These are phyloP conservation scores for Haliclona indistincta DNA, from an alignment of 37 sponge, comb jelly and placozoan species.

Conservation along the genomic window DNA sequence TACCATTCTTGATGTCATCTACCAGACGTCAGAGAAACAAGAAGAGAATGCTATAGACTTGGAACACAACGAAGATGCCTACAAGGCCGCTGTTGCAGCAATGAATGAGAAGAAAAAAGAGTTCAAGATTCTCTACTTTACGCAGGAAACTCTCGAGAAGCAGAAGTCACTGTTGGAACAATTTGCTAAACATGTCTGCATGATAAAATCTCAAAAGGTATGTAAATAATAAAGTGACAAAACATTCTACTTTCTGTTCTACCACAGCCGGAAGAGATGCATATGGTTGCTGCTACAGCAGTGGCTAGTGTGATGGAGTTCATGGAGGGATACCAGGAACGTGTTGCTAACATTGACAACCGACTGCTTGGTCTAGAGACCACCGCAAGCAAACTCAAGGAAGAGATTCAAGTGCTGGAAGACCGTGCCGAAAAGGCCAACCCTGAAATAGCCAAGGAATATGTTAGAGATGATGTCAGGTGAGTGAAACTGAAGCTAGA, in stretches of 20 bases:
- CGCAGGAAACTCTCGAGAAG: slow-evolving; percentile 21
- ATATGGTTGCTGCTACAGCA: not conserved
- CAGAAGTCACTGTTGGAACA: slow-evolving; percentile 23
- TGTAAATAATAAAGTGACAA: not conserved
- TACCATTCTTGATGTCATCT: slow-evolving; percentile 45
- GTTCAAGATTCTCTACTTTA: slow-evolving; percentile 15
- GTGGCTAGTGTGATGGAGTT: slow-evolving; percentile 27
- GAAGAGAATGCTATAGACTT: too few relatives aligned
- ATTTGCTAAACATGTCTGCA: slow-evolving; percentile 39
- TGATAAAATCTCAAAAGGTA: slow-evolving; percentile 27
- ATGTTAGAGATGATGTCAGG: too few relatives aligned
- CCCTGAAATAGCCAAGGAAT: too few relatives aligned
- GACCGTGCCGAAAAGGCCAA: slow-evolving; percentile 39
- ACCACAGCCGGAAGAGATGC: not conserved
- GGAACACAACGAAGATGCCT: not conserved
- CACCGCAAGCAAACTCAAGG: not conserved
- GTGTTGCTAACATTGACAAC: slow-evolving; percentile 10
- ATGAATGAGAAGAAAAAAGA: slow-evolving; percentile 24
- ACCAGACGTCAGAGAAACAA: too few relatives aligned
- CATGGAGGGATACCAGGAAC: slow-evolving; percentile 25
- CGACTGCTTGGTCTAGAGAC: slow-evolving; percentile 4
- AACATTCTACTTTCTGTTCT: not conserved
- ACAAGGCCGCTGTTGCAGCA: not conserved
- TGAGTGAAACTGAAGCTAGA: too few relatives aligned
- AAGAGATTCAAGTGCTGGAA: slow-evolving; percentile 12